Percentiles rank a stretch among this genome's conserved stretches.
Evolutionary conservation across 1,140 invertebrate genomes (phyloP).

Genomic region (Gryllus bimaculatus): DNA sequence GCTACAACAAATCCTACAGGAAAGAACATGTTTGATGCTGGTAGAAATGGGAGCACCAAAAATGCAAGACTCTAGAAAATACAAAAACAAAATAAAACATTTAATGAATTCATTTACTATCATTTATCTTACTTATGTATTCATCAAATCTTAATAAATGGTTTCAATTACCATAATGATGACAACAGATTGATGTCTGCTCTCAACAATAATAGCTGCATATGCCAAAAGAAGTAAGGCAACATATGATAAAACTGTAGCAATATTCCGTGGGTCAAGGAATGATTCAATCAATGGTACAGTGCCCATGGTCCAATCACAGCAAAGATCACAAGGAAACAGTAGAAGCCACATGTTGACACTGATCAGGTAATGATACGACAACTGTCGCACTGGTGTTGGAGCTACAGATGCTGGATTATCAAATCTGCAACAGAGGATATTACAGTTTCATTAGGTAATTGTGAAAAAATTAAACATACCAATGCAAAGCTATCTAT

Average conservation of each 20-base stretch:
- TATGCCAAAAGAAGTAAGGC: conserved; percentile 51
- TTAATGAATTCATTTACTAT: conserved; percentile 11
- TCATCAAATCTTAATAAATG: conserved; percentile 6
- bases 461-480: no score
- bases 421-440: conserved; percentile 58
- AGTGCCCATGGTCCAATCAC: conserved; percentile 98
- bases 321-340: conserved; percentile 83
- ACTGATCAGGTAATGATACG: conserved; percentile 85
- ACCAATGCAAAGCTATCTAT: no score
- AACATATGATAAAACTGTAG: conserved; percentile 62
- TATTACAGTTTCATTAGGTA: conserved; percentile 9
- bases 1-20: conserved; percentile 96
- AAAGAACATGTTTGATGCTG: conserved; percentile 94
- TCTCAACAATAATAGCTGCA: conserved; percentile 54
- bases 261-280: conserved; percentile 73
- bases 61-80: conserved; percentile 66
- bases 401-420: conserved; percentile 79
- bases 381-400: conserved; percentile 73
- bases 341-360: conserved; percentile 85
- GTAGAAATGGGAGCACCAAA: conserved; percentile 83
- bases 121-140: not conserved
- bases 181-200: conserved; percentile 57
- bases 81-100: conserved; percentile 24
- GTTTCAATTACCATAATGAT: conserved; percentile 64
- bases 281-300: conserved; percentile 76